Evolutionary conservation across 1,140 invertebrate genomes (phyloP).

Genomic region (Drosophila obscura): DNA sequence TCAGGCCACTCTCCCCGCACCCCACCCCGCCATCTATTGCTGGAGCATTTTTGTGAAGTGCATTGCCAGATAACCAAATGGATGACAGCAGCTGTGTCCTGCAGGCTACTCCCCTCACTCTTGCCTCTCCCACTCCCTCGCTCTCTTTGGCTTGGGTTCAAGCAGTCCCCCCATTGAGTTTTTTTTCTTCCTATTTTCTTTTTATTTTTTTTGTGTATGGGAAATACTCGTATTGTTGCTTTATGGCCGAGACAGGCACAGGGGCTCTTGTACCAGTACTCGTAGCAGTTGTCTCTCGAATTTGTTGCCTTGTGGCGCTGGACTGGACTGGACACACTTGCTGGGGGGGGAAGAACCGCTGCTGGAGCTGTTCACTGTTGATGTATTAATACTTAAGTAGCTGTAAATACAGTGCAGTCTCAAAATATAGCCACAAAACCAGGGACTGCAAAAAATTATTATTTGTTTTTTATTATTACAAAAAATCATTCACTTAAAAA

Average conservation of each 20-base stretch:
- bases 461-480: too few species aligned
- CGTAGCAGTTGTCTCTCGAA: neutral
- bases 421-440: too few species aligned
- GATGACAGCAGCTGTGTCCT: constrained; percentile 27
- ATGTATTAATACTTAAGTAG: constrained; percentile 52
- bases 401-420: neutral
- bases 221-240: constrained; percentile 10
- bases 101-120: neutral
- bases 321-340: constrained; percentile 1
- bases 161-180: neutral
- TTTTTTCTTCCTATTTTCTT: constrained; percentile 1
- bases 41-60: constrained; percentile 50
- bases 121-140: neutral
- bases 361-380: constrained; percentile 29
- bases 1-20: neutral
- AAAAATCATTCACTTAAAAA: too few species aligned
- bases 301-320: constrained; percentile 5
- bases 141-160: too few species aligned
- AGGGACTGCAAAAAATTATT: too few species aligned
- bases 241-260: constrained; percentile 11
- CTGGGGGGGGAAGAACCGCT: constrained; percentile 17
- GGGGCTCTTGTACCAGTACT: neutral
- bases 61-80: constrained; percentile 66
- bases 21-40: constrained; percentile 3
- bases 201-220: constrained; percentile 13